Base-by-base conservation (phyloP, 2,888 invertebrate species). In the Alloplasta piceator region DNA sequence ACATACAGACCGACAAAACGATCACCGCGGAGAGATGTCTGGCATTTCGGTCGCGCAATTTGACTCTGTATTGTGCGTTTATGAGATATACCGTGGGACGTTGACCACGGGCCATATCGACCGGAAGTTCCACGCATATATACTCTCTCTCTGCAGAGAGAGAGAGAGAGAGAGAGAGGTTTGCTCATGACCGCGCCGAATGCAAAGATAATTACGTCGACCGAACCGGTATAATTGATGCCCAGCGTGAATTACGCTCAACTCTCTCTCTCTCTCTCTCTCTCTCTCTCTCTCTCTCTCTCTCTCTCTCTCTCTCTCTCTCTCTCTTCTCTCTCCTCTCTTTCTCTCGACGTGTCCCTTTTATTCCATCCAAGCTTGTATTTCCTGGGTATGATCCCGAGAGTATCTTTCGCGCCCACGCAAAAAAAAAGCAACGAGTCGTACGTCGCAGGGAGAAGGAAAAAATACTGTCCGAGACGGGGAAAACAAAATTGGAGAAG, bases 201-300 rank as follows among this genome's bases (percentile, higher is more conserved):
- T 83, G 82, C 84, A 80, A 77, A 84, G 86, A 86, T 86, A 86
- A 86, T 84, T 82, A 83, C 82, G 82, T 80, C 80, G 80, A 83
- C 81, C 80, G 76, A 68, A 77, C 79, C 78, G 74, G 82, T 72
- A 86, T 86, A 86, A 86, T 86, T 86, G 85, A 85, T 83, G 85
- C 74, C 71, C 71, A 74, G 71, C 81, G 81, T 78, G 78, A 82
- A 82, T 82, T 83, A 83, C 82, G 82, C 81, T 82, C 80, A 73
- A 52, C n/a, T 7, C 67, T 55, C 39, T 16, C 50, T n/a, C 41
- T 64, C 79, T 82, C 71, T 74, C 79, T 73, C 58, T 78, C 60
- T 75, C 71, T 36, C 56, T 56, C 64, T 76, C 63, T 46, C 76
- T 68, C 52, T 41, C 58, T 52, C 48, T n/a, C 63, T 6, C 52